Evolutionary conservation across 1,140 invertebrate species (phyloP).

Genomic region (Copidosoma floridanum): DNA sequence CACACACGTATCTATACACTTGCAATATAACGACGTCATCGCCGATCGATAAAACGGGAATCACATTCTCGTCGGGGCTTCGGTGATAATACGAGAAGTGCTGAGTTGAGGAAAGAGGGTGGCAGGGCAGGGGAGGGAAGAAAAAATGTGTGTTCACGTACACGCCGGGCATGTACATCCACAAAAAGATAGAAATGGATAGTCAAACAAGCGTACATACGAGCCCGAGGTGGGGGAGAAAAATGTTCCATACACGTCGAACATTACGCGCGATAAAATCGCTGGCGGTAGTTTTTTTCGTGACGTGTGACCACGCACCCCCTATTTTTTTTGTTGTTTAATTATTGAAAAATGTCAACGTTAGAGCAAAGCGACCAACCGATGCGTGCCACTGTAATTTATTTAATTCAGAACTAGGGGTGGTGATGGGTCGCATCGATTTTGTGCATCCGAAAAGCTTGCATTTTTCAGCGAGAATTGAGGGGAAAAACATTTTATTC

Average conservation of each 20-base stretch:
- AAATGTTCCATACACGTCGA: slow-evolving; percentile 21
- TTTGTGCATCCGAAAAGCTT: no score
- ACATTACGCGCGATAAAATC: slow-evolving; percentile 24
- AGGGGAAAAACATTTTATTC: no score
- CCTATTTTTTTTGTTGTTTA: no score
- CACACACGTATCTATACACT: no score
- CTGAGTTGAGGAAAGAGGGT: neutral
- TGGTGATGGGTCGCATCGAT: no score
- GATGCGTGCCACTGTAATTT: no score
- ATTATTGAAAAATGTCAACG: no score
- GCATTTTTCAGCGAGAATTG: no score
- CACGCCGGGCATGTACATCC: neutral
- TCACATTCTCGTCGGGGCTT: slow-evolving; percentile 15
- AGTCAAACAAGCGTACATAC: slow-evolving; percentile 3
- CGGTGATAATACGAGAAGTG: slow-evolving; percentile 16
- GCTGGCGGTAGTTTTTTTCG: neutral
- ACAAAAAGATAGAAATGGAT: slow-evolving; percentile 6
- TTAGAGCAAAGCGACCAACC: no score
- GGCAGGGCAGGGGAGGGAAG: slow-evolving; percentile 4
- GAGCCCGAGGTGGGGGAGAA: neutral
- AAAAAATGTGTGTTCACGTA: neutral
- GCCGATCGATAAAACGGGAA: slow-evolving; percentile 21
- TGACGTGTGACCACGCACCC: no score
- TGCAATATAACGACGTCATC: slow-evolving; percentile 23
- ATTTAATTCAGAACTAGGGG: no score